Percentiles rank a stretch among this genome's conserved stretches.
Evolutionary conservation across 2,888 invertebrate species (phyloP).

Genomic region (Dascillus cervinus): DNA sequence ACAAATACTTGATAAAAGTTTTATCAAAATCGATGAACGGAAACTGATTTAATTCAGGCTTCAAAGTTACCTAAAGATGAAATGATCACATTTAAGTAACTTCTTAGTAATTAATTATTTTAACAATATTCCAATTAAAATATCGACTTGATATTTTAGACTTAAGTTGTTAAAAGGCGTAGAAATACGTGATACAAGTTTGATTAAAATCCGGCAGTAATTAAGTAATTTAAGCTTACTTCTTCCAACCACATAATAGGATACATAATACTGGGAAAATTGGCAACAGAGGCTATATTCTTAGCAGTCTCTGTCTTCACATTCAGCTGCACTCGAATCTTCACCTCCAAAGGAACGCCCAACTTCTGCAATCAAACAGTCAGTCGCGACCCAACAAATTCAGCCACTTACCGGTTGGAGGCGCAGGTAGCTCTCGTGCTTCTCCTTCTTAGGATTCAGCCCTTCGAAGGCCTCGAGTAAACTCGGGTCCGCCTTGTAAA

Average conservation of each 20-base stretch:
- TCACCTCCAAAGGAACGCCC: constrained; percentile 76
- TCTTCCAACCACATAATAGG: constrained; percentile 88
- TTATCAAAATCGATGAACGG: no score
- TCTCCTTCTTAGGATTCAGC: constrained; percentile 56
- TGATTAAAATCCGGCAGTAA: no score
- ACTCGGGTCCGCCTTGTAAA: constrained; percentile 69
- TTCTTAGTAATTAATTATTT: no score
- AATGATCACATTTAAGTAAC: no score
- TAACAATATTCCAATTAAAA: no score
- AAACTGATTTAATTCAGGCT: no score
- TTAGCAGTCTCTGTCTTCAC: constrained; percentile 69
- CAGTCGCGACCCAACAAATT: constrained; percentile 1
- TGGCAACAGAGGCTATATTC: constrained; percentile 61
- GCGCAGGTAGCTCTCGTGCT: constrained; percentile 73
- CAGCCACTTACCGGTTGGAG: constrained; percentile 69
- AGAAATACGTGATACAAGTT: no score
- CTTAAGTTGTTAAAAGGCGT: no score
- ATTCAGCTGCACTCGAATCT: constrained; percentile 74
- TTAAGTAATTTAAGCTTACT: no score
- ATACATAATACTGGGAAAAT: constrained; percentile 73
- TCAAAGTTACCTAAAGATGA: no score
- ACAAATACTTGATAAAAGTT: no score
- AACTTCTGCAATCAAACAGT: constrained; percentile 57
- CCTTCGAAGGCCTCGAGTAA: constrained; percentile 64
- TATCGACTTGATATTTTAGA: no score